Conservation (phyloP, 2,797 vertebrate species). For the Eutrigla gurnardus region DNA sequence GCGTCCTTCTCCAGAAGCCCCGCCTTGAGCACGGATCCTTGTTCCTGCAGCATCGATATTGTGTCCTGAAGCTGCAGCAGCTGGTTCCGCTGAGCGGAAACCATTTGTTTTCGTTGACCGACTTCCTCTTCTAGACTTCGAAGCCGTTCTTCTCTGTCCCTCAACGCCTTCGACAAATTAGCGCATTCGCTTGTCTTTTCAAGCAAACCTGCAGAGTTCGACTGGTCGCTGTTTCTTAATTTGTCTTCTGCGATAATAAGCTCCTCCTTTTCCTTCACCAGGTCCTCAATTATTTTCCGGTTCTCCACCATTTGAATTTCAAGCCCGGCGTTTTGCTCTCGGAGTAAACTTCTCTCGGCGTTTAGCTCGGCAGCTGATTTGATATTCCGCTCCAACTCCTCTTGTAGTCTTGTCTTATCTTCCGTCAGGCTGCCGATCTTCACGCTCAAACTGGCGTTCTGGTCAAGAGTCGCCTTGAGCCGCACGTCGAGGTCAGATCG, state of each 20-base stretch:
- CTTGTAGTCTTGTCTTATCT: conserved; percentile 80
- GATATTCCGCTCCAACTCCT: conserved; percentile 73
- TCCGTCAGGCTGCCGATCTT: conserved; percentile 77
- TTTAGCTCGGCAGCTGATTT: conserved; percentile 70
- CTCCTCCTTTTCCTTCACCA: conserved; percentile 81
- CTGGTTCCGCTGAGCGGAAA: conserved; percentile 74
- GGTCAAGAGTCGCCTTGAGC: conserved; percentile 51
- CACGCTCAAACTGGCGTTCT: conserved; percentile 66
- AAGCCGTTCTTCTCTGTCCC: conserved; percentile 76
- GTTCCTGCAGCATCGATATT: conserved; percentile 82
- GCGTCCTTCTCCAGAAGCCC: conserved; percentile 82
- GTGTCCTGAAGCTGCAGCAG: conserved; percentile 82
- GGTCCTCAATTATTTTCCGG: conserved; percentile 64
- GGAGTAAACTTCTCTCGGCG: conserved; percentile 71
- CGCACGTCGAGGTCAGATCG: conserved; percentile 75
- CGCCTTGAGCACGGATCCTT: conserved; percentile 80
- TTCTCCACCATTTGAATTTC: conserved; percentile 78
- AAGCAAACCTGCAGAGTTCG: conserved; percentile 74
- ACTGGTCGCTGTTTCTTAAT: conserved; percentile 75
- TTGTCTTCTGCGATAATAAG: conserved; percentile 74
- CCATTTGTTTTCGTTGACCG: conserved; percentile 46
- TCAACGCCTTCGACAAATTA: conserved; percentile 76
- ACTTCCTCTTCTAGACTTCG: conserved; percentile 74
- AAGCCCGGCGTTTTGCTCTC: conserved; percentile 71
- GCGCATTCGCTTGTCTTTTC: conserved; percentile 85